These are phyloP conservation scores for Euthynnus affinis DNA, from an alignment of 2,797 vertebrate genomes.

Conservation along the genomic window DNA sequence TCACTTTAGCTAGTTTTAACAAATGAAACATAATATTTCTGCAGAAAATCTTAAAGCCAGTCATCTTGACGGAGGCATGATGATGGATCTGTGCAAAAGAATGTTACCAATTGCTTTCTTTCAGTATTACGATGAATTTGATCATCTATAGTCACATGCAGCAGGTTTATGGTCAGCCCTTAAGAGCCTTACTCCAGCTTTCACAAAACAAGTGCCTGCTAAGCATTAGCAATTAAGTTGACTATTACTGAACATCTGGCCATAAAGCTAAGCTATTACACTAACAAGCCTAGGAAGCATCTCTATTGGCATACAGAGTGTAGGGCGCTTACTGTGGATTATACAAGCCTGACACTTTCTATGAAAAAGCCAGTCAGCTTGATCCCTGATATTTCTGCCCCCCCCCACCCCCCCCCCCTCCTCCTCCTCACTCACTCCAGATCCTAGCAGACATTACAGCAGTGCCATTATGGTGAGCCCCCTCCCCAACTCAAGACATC, in stretches of 20 bases:
- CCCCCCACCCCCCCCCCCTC: not conserved
- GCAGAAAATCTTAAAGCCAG: not conserved
- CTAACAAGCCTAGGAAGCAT: constrained; percentile 40
- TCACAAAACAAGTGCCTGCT: constrained; percentile 51
- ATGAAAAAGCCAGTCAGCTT: constrained; percentile 53
- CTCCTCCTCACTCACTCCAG: constrained; percentile 42
- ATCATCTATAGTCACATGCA: constrained; percentile 22
- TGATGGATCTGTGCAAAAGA: not conserved
- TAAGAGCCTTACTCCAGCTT: constrained; percentile 32
- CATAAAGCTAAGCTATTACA: constrained; percentile 51
- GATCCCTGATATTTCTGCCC: constrained; percentile 40
- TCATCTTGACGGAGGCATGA: not conserved
- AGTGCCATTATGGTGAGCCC: constrained; percentile 52
- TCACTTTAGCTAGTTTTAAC: not conserved
- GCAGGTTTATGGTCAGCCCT: constrained; percentile 24
- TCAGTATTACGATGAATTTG: constrained; percentile 15
- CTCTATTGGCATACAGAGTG: constrained; percentile 22
- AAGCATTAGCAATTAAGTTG: constrained; percentile 63
- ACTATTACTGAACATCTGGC: constrained; percentile 73
- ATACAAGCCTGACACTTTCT: constrained; percentile 49
- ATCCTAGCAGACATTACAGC: constrained; percentile 53
- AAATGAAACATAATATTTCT: not conserved
- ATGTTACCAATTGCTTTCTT: constrained; percentile 3
- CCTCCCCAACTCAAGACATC: constrained; percentile 62
- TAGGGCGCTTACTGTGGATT: constrained; percentile 48